phyloP scores from a whole-genome alignment of 2,888 invertebrate species.

The Meiosimyza decipiens region DNA sequence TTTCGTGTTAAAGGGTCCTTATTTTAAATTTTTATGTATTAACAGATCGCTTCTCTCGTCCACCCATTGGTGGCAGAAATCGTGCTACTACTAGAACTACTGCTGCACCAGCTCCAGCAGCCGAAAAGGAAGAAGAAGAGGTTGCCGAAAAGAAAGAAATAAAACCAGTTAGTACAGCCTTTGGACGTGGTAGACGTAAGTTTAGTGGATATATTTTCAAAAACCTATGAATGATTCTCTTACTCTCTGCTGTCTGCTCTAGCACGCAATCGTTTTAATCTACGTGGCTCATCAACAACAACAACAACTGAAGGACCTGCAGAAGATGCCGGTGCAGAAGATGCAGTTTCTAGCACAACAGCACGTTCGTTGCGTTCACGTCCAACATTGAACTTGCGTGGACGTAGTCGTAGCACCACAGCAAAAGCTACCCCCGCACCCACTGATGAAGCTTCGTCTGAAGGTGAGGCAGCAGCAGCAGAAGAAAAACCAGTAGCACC shows the following conservation, averaged over 20 bases:
- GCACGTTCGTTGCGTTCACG: constrained; percentile 59
- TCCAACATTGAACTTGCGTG: constrained; percentile 61
- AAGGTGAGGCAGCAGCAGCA: constrained; percentile 47
- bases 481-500: constrained; percentile 53
- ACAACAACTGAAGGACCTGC: constrained; percentile 54
- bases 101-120: constrained; percentile 50
- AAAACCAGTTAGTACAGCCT: constrained; percentile 60
- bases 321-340: constrained; percentile 47
- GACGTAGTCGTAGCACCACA: constrained; percentile 60
- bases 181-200: constrained; percentile 63
- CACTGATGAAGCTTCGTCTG: constrained; percentile 41
- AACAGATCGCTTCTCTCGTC: constrained; percentile 65
- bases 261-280: constrained; percentile 66
- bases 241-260: constrained; percentile 4
- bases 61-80: constrained; percentile 62
- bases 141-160: constrained; percentile 56
- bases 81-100: constrained; percentile 58
- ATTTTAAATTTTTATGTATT: constrained; percentile 1
- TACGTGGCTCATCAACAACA: constrained; percentile 61
- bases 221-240: not conserved
- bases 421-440: constrained; percentile 55
- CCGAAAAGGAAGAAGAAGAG: constrained; percentile 60
- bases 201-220: constrained; percentile 6
- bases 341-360: constrained; percentile 53
- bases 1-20: too few relatives aligned